phyloP scores from a whole-genome alignment of 2,113 vertebrate species.

The Egretta garzetta region DNA sequence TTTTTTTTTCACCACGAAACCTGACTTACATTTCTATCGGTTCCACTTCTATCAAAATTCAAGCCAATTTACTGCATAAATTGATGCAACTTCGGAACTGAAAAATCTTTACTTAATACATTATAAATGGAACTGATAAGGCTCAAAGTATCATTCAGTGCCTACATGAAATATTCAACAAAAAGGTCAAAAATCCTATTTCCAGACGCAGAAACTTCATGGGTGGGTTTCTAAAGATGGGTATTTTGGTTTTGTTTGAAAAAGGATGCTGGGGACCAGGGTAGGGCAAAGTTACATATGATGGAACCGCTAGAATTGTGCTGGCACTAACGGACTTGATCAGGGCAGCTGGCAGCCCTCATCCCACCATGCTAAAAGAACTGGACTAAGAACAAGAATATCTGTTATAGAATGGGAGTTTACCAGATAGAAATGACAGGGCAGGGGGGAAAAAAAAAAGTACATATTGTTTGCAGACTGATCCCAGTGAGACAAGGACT shows the following conservation, averaged over 20 bases:
- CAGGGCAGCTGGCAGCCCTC: not conserved
- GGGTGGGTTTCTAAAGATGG: not conserved
- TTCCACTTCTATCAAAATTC: not conserved
- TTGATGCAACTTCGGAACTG: not conserved
- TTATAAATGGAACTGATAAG: not conserved
- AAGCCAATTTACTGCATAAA: not conserved
- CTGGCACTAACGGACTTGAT: not conserved
- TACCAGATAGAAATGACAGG: not conserved
- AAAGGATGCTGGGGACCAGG: not conserved
- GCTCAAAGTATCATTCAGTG: not conserved
- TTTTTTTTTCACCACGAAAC: not conserved
- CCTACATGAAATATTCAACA: not conserved
- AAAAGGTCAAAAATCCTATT: not conserved
- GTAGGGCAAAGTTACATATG: rapidly evolving
- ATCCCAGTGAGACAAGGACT: not conserved
- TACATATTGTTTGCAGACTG: not conserved
- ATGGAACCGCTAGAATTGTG: not conserved
- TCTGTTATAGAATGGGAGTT: not conserved
- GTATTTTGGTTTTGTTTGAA: not conserved
- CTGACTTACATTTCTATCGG: not conserved
- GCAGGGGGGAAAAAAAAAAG: not conserved
- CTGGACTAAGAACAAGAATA: not conserved
- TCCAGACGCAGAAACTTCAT: not conserved
- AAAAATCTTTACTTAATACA: not conserved
- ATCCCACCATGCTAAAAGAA: not conserved